Evolutionary conservation across 53 echinoderm and acorn worm species (phyloP).

Genomic region (Apostichopus leukothele): DNA sequence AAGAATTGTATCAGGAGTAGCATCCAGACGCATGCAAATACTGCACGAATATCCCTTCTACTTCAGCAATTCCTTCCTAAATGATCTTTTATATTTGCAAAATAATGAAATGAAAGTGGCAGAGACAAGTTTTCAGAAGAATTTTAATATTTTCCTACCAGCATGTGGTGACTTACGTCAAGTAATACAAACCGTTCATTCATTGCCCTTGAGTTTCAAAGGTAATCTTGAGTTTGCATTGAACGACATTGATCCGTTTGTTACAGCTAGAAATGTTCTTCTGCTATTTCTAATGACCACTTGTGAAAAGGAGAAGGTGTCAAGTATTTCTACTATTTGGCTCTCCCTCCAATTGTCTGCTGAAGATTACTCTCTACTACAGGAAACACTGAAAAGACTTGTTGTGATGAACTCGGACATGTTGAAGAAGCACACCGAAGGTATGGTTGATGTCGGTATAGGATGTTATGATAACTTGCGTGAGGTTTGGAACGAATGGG

Average conservation of each 20-base stretch:
- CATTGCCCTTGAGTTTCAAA: neutral
- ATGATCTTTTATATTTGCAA: constrained; percentile 5
- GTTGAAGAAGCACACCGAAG: neutral
- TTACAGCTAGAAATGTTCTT: constrained; percentile 32
- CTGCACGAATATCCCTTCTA: neutral
- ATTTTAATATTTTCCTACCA: constrained; percentile 5
- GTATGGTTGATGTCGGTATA: neutral
- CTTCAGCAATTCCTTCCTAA: neutral
- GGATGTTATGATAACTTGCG: neutral
- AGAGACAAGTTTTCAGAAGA: neutral
- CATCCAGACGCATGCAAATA: neutral
- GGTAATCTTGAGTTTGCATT: constrained; percentile 3
- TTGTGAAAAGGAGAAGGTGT: neutral
- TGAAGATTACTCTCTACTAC: constrained; percentile 19
- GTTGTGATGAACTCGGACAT: neutral
- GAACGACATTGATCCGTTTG: constrained; percentile 30
- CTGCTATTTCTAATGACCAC: constrained; percentile 11
- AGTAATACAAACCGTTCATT: constrained; percentile 31
- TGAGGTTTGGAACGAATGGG: constrained; percentile 27
- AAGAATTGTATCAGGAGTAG: neutral
- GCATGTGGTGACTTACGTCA: constrained; percentile 41
- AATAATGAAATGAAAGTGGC: constrained; percentile 6
- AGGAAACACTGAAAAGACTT: constrained; percentile 4
- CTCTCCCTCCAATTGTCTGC: neutral
- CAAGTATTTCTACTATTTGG: constrained; percentile 19